Evolutionary conservation across 2,113 vertebrate genomes (phyloP).

Genomic region (Bothrops jararaca): DNA sequence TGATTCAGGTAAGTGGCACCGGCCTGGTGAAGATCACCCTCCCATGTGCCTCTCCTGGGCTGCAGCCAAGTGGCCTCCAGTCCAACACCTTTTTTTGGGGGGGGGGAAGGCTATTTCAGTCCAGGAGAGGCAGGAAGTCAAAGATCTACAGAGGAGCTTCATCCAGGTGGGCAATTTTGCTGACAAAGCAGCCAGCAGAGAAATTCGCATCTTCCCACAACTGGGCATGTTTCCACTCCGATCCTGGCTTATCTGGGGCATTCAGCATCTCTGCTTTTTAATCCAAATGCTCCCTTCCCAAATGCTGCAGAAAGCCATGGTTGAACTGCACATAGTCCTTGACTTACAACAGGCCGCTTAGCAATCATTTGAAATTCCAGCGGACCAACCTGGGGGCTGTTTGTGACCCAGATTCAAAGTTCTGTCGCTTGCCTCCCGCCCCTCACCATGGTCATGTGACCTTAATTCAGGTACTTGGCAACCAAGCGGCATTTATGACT

Average conservation of each 20-base stretch:
- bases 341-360: too few species aligned
- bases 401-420: too few species aligned
- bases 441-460: too few species aligned
- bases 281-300: neutral
- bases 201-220: neutral
- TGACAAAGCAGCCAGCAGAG: neutral
- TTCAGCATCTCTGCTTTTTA: neutral
- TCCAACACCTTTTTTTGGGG: too few species aligned
- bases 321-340: neutral
- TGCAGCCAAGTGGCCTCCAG: neutral
- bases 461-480: too few species aligned
- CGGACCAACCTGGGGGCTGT: too few species aligned
- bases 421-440: too few species aligned
- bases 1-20: constrained; percentile 70
- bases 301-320: neutral
- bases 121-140: neutral
- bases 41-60: neutral
- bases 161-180: neutral
- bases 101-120: neutral
- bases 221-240: neutral
- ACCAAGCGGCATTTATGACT: too few species aligned
- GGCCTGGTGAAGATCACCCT: rapidly evolving
- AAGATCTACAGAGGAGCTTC: neutral
- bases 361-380: too few species aligned
- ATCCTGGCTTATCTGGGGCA: neutral